phyloP scores from a whole-genome alignment of 2,113 vertebrate species.

The Cepphus grylle region DNA sequence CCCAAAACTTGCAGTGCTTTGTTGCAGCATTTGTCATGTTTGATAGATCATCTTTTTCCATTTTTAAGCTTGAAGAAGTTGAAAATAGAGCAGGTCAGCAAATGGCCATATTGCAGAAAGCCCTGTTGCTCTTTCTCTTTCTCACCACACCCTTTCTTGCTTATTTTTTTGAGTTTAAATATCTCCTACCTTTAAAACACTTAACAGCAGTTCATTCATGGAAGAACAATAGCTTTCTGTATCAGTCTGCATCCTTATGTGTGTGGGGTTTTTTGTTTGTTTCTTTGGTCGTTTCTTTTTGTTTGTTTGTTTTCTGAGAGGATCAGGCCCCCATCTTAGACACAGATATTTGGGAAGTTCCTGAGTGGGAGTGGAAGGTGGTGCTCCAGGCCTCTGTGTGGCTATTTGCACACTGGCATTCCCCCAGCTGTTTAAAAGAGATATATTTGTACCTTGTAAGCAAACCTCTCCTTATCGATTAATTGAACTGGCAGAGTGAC shows the following conservation, averaged over 20 bases:
- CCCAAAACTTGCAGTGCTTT: not conserved
- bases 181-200: not conserved
- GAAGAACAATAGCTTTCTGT: not conserved
- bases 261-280: not conserved
- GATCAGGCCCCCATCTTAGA: not conserved
- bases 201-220: not conserved
- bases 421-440: not conserved
- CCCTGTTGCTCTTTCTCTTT: not conserved
- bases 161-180: not conserved
- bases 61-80: not conserved
- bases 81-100: not conserved
- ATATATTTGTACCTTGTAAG: not conserved
- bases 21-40: not conserved
- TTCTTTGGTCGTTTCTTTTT: not conserved
- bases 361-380: not conserved
- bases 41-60: not conserved
- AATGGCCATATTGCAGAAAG: not conserved
- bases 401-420: not conserved
- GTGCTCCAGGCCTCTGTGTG: not conserved
- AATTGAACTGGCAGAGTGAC: not conserved
- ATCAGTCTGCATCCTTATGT: not conserved
- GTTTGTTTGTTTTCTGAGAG: not conserved
- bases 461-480: not conserved
- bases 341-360: not conserved
- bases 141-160: not conserved